Evolutionary conservation across 2,888 invertebrate species (phyloP), one percentile per base, ranked within the genome.

Genomic region (Zhuqinia jingwanae): DNA sequence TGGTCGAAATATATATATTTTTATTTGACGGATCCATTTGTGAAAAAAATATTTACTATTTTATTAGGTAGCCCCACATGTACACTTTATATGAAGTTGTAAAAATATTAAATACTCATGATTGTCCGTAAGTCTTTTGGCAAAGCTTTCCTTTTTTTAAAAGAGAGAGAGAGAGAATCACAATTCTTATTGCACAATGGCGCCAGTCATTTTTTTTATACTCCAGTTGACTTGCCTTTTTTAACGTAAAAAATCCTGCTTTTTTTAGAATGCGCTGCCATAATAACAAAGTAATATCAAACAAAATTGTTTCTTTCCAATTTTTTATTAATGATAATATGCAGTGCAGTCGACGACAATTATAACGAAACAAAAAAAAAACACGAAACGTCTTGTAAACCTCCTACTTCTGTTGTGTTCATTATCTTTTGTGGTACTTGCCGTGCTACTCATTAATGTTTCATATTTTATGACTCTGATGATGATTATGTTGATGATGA

Each of bases 371-470:
- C 45, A 22, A 58, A 30, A 56, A 53, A 13, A 56, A 20, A 56
- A n/a, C 25, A 11, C 56, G 15, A 3, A 45, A n/a, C 15, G 17
- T 8, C 13, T 6, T 42, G 30, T 17, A 20, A 36, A 36, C 3
- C 10, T 63, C 17, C 20, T 27, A 15, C 3, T 45, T 11, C 20
- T 30, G 45, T 11, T 20, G 17, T 60, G 6, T 47, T 25, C 15
- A 22, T 50, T 50, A 50, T 65, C 30, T 50, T 50, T 58, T 56
- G 13, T 22, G n/a, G 30, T 76, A 56, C 56, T 56, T 25, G 58
- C 77, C 76, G 30, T 63, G 47, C 45, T 65, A 63, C 42, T 80
- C 68, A 56, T 80, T 80, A 68, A 68, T 53, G 80, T 50, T 80
- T n/a, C 68, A 22, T 36, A 6, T 68, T 65, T 80, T 80, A 63